Evolutionary conservation across 2,797 vertebrate genomes (phyloP), one percentile per base, ranked within the genome.

Genomic region (Sparus aurata): DNA sequence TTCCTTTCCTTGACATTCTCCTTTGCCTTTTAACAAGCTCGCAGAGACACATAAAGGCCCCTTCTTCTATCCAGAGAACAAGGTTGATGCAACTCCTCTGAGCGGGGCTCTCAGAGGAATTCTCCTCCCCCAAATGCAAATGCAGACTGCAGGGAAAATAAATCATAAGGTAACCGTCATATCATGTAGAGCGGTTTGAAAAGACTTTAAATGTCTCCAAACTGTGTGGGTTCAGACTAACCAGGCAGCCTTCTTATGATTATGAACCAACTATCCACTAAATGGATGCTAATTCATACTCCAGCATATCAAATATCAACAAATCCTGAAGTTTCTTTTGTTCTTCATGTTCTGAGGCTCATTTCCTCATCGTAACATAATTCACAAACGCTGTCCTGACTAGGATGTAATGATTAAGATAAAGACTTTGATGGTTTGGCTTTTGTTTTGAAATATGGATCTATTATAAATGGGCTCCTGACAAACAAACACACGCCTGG

Each of bases 401-500:
- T 77, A 46, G 72, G 85, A 88, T 77, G 64, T 83, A 85, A 91
- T 77, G 80, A 87, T 83, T 80, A 81, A 85, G 86, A 93, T 86
- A 88, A 88, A 90, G 66, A 84, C 85, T 90, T 85, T 92, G 87
- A 92, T 87, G 83, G 82, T 76, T 87, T 64, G 38, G 30, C 77
- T 80, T 91, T 92, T 92, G 83, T 93, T 94, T 90, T 84, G 89
- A 89, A 93, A 92, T 83, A 77, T 61, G 70, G 82, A 83, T 89
- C 87, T 75, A 83, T 92, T 87, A 92, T 89, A 88, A 93, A 93
- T 89, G 87, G 85, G 79, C 82, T 86, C 83, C 85, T 87, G 86
- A 91, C 91, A 91, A 94, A 94, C 91, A 94, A 94, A 92, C 89
- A 86, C 84, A 91, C 85, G 92, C 66, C 85, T 84, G 87, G 69